Evolutionary conservation across 1,140 invertebrate species (phyloP), one percentile per base, ranked within the genome.

Genomic region (Lerema accius): DNA sequence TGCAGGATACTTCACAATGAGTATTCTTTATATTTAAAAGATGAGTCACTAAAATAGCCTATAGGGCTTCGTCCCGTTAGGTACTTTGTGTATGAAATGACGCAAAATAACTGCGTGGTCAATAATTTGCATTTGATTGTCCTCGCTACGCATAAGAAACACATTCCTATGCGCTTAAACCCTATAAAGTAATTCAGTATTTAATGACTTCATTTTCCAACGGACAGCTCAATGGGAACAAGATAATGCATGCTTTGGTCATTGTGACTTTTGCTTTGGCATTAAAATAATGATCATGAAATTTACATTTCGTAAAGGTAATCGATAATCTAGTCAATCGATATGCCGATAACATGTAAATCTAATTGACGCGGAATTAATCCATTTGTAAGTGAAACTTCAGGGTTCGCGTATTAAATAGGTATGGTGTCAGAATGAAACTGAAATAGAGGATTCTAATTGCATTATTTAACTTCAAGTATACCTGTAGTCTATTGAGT

Each of bases 151-250:
- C 26, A 7, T 32, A 3, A 49, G 11, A 49, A 23, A 28, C 10
- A 13, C 13, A 28, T 13, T 32, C 26, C 28, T 32, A 4, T 9
- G 9, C 28, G 11, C 32, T 14, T 23, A 17, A 17, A 17, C 9
- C 42, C 17, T 17, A 43, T n/a, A 17, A 43, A 43, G 28, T 48
- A 48, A 28, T 48, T 48, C 19, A 48, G 23, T 16, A 13, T 9
- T 14, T 50, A 32, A 50, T 15, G 28, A 50, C 28, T 35, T 35
- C 28, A 50, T 50, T 50, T 15, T 17, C 48, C 15, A 37, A 50
- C 48, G 10, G 48, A 50, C 48, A 50, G 48, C 32, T 50, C 48
- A 50, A 50, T 50, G 48, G 48, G 26, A 23, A 26, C 11, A 13
- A 48, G 5, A 43, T 9, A 4, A 16, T 19, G 43, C 19, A 48